Evolutionary conservation across 2,797 vertebrate genomes (phyloP), one percentile per base, ranked within the genome.

Genomic region (Streptopelia turtur): DNA sequence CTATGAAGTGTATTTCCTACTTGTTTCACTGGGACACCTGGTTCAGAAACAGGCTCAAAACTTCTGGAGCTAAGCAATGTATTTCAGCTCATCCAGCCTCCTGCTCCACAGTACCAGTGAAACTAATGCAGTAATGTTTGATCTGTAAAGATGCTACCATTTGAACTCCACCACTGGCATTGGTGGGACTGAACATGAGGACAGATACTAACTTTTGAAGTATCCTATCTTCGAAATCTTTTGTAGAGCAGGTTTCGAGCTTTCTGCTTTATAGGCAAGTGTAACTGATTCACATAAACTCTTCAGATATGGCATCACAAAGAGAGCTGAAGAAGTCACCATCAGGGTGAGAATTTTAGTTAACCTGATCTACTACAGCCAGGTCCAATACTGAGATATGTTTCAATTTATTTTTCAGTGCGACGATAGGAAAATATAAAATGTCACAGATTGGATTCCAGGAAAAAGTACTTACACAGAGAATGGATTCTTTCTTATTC

Each of bases 171-270:
- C 5, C 23, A 35, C 33, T 57, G 23, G 5, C 27, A 55, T 65
- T 1, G 0, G 17, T 37, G 69, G 7, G 24, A 68, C 6, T n/a
- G 68, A 77, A 56, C 23, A 33, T 6, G 17, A 85, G 6, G 9
- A 39, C 3, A 69, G 30, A 7, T n/a, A 53, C 2, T 35, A 68
- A 60, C 4, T 78, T 83, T 45, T 2, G 1, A 72, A 55, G 27
- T 17, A 70, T 16, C 5, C 5, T 39, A 11, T 66, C 10, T 76
- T 47, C 22, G 74, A 69, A 91, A n/a, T 15, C 5, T 77, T 83
- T 37, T 64, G 17, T 7, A 80, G 63, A 85, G 5, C 9, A 64
- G 1, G 6, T 35, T 89, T 88, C 31, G 47, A 74, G 28, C 8
- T 78, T 89, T 92, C 60, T 87, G 14, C 9, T 74, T 66, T 56